These are phyloP conservation scores for Molorchus minor DNA, from an alignment of 2,888 invertebrate genomes.

Conservation along the genomic window DNA sequence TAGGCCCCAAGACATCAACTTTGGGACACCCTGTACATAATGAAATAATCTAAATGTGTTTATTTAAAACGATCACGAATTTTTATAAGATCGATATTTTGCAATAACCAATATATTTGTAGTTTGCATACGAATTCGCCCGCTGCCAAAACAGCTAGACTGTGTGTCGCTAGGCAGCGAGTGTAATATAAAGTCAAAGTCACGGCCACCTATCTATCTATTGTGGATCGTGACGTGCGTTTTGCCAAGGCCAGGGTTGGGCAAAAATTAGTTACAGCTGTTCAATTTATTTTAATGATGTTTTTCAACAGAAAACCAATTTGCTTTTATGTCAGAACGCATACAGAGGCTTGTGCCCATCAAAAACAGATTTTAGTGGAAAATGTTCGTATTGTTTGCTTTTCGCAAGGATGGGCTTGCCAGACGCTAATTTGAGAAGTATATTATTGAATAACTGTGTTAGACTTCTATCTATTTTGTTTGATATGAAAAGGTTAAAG, in stretches of 20 bases:
- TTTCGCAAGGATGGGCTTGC: no score
- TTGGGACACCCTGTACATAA: no score
- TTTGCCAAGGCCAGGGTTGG: conserved; percentile 47
- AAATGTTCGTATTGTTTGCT: conserved; percentile 7
- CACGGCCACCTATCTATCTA: conserved; percentile 51
- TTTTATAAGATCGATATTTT: no score
- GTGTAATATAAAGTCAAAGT: conserved; percentile 47
- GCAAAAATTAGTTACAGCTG: conserved; percentile 47
- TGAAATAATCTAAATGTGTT: no score
- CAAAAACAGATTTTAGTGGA: conserved; percentile 14
- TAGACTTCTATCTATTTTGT: no score
- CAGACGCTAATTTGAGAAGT: no score
- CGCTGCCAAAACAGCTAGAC: conserved; percentile 34
- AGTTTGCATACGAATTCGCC: conserved; percentile 16
- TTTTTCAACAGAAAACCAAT: conserved; percentile 40
- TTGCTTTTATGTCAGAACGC: conserved; percentile 36
- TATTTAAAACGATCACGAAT: no score
- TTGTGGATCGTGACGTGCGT: conserved; percentile 42
- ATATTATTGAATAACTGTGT: no score
- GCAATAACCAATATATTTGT: no score
- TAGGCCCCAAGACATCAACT: no score
- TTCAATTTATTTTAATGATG: conserved; percentile 43
- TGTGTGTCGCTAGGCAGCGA: conserved; percentile 50
- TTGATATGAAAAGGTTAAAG: no score
- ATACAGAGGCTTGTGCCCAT: conserved; percentile 25